These are phyloP conservation scores for Pseudomyrmex pallidus DNA, from an alignment of 1,140 invertebrate species.

Conservation along the genomic window DNA sequence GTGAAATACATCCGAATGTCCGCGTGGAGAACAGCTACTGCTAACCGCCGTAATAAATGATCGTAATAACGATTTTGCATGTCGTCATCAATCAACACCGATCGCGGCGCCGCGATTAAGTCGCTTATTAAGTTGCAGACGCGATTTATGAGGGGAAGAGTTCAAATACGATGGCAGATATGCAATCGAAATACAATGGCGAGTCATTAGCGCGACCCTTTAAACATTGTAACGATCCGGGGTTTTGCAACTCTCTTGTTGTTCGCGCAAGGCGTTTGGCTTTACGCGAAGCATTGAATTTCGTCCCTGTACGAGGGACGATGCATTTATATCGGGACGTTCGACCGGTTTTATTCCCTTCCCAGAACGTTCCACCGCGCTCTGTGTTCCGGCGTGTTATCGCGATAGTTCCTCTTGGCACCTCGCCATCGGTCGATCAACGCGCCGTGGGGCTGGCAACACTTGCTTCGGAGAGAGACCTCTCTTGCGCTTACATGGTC, in stretches of 20 bases:
- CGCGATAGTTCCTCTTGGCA: conserved; percentile 63
- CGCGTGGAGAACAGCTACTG: not conserved
- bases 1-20: conserved; percentile 14
- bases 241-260: not conserved
- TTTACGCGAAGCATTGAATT: conserved; percentile 45
- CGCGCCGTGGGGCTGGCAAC: conserved; percentile 54
- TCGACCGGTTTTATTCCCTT: conserved; percentile 61
- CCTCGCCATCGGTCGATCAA: conserved; percentile 57
- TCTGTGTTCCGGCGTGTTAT: conserved; percentile 59
- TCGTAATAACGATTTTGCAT: conserved; percentile 28
- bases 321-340: conserved; percentile 57
- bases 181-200: not conserved
- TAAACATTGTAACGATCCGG: not conserved
- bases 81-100: conserved; percentile 45
- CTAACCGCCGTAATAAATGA: conserved; percentile 46
- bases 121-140: conserved; percentile 24
- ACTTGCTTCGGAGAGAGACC: conserved; percentile 23
- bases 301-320: not conserved
- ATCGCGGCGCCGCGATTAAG: conserved; percentile 41
- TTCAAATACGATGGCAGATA: conserved; percentile 9
- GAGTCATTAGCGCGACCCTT: conserved; percentile 5
- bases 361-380: conserved; percentile 33
- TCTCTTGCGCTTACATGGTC: not conserved
- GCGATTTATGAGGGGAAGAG: conserved; percentile 3
- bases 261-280: no score